Base-by-base conservation (phyloP, 1,140 invertebrate genomes). In the Rhyzopertha dominica region DNA sequence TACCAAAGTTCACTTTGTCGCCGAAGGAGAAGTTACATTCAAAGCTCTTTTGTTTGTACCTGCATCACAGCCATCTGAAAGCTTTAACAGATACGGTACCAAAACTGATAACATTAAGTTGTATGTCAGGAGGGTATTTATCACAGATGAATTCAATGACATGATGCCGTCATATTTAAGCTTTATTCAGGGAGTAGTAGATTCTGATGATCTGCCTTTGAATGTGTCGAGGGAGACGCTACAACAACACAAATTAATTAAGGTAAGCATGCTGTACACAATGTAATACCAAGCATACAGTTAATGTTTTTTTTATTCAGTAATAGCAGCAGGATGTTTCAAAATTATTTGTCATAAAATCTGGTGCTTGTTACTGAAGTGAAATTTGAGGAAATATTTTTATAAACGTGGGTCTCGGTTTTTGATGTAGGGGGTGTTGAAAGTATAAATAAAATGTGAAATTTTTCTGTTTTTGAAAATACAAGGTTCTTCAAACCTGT, bases 101-200 rank as follows among this genome's bases (percentile, higher is more conserved):
- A 88, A 89, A 53, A 84, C 84, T 2, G 93, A 98, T 65, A 90
- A 95, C 66, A 97, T 98, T 56, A 98, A 97, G 73, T 72, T 97
- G 23, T 99, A 94, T 65, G 95, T 99, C 9, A 78, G 95, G 51
- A 76, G 96, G 45, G 95, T 99, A 10, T 99, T 99, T 70, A 99
- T 99, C 67, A 99, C 95, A 10, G 96, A 99, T 60, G 93, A 99
- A 73, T 98, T 99, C 73, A 93, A 94, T 63, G 96, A 99, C 62
- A 93, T 99, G 85, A 92, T 99, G 84, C 97, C 97, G 35, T 97
- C 94, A 67, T 99, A 98, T 66, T 74, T 99, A 47, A 85, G 77
- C 35, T 99, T 99, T 65, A 79, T 97, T 38, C 81, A 86, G 53
- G 97, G 97, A 59, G 87, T 99, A 47, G 96, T 99, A 18, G 97